Evolutionary conservation across 2,113 vertebrate genomes (phyloP).

Genomic region (Sturnira hondurensis): DNA sequence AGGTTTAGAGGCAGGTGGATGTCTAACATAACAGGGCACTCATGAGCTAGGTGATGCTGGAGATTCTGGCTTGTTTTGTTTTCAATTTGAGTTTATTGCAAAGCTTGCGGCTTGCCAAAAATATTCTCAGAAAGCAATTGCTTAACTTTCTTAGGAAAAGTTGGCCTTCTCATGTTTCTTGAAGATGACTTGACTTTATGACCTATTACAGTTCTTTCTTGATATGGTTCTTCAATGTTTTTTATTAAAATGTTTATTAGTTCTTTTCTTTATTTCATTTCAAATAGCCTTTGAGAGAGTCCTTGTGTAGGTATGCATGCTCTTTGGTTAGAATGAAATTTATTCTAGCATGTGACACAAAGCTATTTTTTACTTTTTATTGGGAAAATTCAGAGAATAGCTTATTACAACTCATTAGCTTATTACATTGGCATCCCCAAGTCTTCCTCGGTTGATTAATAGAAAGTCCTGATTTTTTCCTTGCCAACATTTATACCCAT

Average conservation of each 20-base stretch:
- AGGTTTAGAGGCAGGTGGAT: background rate
- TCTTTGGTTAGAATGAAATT: background rate
- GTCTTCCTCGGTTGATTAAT: background rate
- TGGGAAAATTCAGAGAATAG: background rate
- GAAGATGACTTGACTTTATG: background rate
- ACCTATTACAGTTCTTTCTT: background rate
- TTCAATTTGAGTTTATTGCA: slow-evolving; percentile 11
- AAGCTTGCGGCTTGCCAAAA: slow-evolving; percentile 12
- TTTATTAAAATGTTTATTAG: background rate
- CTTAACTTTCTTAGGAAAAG: slow-evolving; percentile 58
- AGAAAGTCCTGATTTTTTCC: background rate
- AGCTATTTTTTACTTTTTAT: background rate
- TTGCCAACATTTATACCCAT: background rate
- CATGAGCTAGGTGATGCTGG: background rate
- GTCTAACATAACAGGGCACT: background rate
- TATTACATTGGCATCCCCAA: background rate
- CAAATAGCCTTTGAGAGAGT: background rate
- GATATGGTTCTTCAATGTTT: background rate
- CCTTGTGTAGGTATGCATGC: background rate
- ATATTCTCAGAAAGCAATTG: slow-evolving; percentile 64
- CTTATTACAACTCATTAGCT: background rate
- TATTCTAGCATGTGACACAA: background rate
- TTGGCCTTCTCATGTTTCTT: background rate
- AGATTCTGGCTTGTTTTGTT: background rate
- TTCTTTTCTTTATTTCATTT: background rate